Base-by-base conservation (phyloP, 1,140 invertebrate genomes). In the Aethina tumida region DNA sequence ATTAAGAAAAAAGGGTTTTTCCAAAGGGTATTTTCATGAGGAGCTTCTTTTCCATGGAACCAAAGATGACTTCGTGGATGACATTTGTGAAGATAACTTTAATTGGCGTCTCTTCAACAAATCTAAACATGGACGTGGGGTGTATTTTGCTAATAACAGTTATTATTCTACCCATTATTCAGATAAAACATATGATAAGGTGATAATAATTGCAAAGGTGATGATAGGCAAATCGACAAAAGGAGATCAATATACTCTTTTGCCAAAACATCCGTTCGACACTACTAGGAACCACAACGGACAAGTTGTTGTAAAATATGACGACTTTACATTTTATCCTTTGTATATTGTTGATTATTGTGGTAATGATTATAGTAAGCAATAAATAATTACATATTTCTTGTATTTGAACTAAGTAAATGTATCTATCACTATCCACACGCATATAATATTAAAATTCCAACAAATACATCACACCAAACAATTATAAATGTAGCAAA, bases 321-420 rank as follows among this genome's bases (percentile, higher is more conserved):
- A 45, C 15, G 43, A 45, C 38, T 24, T 36, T 17, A 40, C 32
- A 21, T 52, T 47, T 36, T 52, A 42, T 38, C 43, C 40, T 3
- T 16, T 26, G 12, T 27, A 41, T 36, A 39, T 46, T 25, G 41
- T 45, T 21, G 30, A 35, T 24, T 42, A 35, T 19, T n/a, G n/a
- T n/a, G n/a, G n/a, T n/a, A n/a, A n/a, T n/a, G n/a, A n/a, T n/a
- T n/a, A n/a, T n/a, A n/a, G n/a, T n/a, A n/a, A n/a, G n/a, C n/a
- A n/a, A n/a, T n/a, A n/a, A n/a, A n/a, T n/a, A n/a, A n/a, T n/a
- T n/a, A n/a, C n/a, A n/a, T n/a, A n/a, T n/a, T n/a, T n/a, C n/a
- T n/a, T n/a, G n/a, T n/a, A n/a, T n/a, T n/a, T n/a, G n/a, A n/a
- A n/a, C n/a, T n/a, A n/a, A n/a, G n/a, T n/a, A n/a, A n/a, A n/a